phyloP scores from a whole-genome alignment of 2,797 vertebrate genomes.

The Stomatorhinus walkeri region DNA sequence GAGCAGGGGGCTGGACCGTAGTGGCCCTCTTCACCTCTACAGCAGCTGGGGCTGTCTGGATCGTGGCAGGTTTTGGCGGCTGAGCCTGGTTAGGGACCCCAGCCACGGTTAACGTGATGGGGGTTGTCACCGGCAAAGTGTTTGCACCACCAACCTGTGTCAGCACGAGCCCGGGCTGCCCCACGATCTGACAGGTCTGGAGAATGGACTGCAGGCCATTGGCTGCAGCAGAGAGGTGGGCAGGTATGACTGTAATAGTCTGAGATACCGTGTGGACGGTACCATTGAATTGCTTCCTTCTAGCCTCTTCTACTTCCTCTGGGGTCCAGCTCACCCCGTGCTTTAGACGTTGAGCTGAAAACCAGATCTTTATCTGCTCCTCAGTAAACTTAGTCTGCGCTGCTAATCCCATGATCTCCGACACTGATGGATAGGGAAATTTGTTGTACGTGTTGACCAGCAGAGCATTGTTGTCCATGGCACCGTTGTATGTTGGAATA shows the following conservation, averaged over 20 bases:
- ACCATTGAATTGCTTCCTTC: slow-evolving; percentile 94
- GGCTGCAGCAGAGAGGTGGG: slow-evolving; percentile 79
- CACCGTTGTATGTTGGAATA: slow-evolving; percentile 90
- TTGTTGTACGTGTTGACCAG: slow-evolving; percentile 91
- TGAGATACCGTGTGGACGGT: slow-evolving; percentile 94
- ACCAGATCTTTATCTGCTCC: slow-evolving; percentile 99
- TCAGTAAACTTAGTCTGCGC: slow-evolving; percentile 93
- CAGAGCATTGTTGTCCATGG: slow-evolving; percentile 88
- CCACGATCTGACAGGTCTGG: slow-evolving; percentile 97
- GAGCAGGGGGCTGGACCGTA: slow-evolving; percentile 71
- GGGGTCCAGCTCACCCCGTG: slow-evolving; percentile 98
- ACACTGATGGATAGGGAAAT: slow-evolving; percentile 92
- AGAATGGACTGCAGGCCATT: slow-evolving; percentile 94
- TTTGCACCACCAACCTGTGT: slow-evolving; percentile 83
- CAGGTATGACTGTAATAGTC: slow-evolving; percentile 95
- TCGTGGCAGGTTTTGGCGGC: slow-evolving; percentile 71
- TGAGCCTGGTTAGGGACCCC: slow-evolving; percentile 80
- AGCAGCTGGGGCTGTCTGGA: slow-evolving; percentile 64
- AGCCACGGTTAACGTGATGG: slow-evolving; percentile 88
- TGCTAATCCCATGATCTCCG: slow-evolving; percentile 84
- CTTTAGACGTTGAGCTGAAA: slow-evolving; percentile 95
- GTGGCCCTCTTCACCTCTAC: slow-evolving; percentile 81
- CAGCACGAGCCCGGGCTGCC: slow-evolving; percentile 88
- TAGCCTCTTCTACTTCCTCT: slow-evolving; percentile 93
- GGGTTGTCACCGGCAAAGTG: slow-evolving; percentile 78